Conservation (phyloP, 2,888 invertebrate species). For the Augochlorella aurata region DNA sequence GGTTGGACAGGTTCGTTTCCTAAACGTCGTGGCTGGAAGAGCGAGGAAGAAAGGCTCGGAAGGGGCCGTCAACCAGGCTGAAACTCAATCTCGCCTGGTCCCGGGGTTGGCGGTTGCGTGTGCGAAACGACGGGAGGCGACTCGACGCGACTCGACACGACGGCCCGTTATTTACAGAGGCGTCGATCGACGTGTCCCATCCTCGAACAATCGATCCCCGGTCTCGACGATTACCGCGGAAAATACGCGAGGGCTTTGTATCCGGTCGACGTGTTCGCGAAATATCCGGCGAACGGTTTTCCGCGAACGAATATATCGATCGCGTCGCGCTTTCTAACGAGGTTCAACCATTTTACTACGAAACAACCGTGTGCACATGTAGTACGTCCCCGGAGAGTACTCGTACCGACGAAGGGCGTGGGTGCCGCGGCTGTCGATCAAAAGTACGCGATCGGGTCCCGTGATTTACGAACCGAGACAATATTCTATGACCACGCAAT, state of each 20-base stretch:
- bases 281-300: background rate
- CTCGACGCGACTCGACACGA: background rate
- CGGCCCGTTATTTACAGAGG: conserved; percentile 19
- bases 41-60: conserved; percentile 29
- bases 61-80: conserved; percentile 25
- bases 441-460: background rate
- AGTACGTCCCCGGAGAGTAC: background rate
- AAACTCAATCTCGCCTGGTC: conserved; percentile 40
- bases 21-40: conserved; percentile 37
- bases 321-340: conserved; percentile 15
- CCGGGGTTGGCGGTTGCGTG: conserved; percentile 11
- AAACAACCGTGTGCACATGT: background rate
- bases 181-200: conserved; percentile 3
- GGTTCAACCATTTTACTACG: background rate
- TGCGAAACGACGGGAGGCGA: background rate
- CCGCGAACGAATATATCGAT: conserved; percentile 21
- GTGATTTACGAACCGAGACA: background rate
- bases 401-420: background rate
- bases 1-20: conserved; percentile 57
- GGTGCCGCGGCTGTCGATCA: background rate
- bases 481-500: background rate
- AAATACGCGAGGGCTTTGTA: conserved; percentile 4
- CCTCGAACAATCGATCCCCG: conserved; percentile 28
- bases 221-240: conserved; percentile 27
- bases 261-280: background rate